A percentile compares a stretch with the other conserved stretches of the same genome.
Evolutionary conservation across 2,888 invertebrate genomes (phyloP).

Genomic region (Drosophila longiperda): DNA sequence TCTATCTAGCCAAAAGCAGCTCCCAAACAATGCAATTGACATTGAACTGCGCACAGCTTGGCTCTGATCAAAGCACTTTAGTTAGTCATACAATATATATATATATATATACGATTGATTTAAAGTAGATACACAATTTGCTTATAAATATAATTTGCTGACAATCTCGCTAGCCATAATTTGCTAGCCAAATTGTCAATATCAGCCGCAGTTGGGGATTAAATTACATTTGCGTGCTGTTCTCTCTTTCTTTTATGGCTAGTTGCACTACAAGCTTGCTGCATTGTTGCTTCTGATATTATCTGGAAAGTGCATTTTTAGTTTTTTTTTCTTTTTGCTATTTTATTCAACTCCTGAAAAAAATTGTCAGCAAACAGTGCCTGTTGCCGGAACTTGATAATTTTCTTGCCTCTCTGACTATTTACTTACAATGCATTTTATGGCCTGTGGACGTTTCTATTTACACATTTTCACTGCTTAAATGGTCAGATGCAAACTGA

Average conservation of each 20-base stretch:
- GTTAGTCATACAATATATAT: constrained; percentile 9
- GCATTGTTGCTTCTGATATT: constrained; percentile 34
- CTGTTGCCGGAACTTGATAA: constrained; percentile 68
- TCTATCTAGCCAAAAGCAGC: constrained; percentile 24
- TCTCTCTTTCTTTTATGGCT: neutral
- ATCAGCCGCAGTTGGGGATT: constrained; percentile 17
- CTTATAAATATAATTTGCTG: constrained; percentile 14
- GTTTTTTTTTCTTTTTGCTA: neutral
- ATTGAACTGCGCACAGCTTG: constrained; percentile 43
- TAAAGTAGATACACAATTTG: constrained; percentile 30
- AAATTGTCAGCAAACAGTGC: constrained; percentile 49
- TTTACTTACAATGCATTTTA: constrained; percentile 55
- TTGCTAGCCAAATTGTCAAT: constrained; percentile 40
- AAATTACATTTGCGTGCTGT: constrained; percentile 59
- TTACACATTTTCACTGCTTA: constrained; percentile 65
- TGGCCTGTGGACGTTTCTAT: constrained; percentile 62
- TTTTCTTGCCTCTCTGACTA: constrained; percentile 47
- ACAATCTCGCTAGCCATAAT: constrained; percentile 34
- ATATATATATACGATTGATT: constrained; percentile 8
- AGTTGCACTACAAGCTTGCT: constrained; percentile 8
- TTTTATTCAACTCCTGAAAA: constrained; percentile 24
- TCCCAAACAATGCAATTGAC: constrained; percentile 50
- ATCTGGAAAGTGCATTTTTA: constrained; percentile 58
- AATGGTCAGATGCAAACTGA: constrained; percentile 31
- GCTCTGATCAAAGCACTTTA: constrained; percentile 13